Conservation (phyloP, 2,113 vertebrate species). For the Cyanoramphus novaezelandiae region DNA sequence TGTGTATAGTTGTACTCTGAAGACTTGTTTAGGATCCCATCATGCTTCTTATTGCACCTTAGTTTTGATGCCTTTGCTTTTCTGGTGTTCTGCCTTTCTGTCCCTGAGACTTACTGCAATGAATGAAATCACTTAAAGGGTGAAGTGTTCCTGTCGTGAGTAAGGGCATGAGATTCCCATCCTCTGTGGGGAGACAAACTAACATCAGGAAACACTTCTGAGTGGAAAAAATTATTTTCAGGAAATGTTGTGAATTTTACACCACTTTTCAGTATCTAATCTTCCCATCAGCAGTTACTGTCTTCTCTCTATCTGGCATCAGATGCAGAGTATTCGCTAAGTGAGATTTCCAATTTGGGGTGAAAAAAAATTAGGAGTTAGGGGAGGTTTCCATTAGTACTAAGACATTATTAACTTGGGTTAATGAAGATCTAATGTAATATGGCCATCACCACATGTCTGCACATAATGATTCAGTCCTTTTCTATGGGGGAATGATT, state of each 20-base stretch:
- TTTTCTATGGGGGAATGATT: conserved; percentile 54
- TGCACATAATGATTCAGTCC: conserved; percentile 41
- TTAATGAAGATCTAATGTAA: conserved; percentile 71
- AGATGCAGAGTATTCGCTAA: background rate
- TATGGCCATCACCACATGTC: conserved; percentile 58
- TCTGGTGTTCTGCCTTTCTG: background rate
- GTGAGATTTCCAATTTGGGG: conserved; percentile 6
- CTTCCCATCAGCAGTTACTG: background rate
- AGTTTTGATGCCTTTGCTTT: background rate
- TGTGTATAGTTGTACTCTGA: background rate
- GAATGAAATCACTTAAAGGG: background rate
- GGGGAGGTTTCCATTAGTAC: conserved; percentile 39
- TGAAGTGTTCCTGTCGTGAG: background rate
- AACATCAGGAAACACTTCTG: background rate
- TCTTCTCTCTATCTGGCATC: background rate
- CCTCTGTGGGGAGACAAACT: background rate
- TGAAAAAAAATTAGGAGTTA: conserved; percentile 4
- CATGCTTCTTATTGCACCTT: background rate
- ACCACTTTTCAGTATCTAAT: background rate
- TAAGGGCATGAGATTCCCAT: background rate
- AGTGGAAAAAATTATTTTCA: background rate
- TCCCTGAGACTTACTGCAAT: background rate
- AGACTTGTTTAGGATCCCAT: background rate
- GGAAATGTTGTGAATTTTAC: background rate
- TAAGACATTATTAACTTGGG: conserved; percentile 58